phyloP scores from a whole-genome alignment of 2,888 invertebrate species.

The Gryllus longicercus region DNA sequence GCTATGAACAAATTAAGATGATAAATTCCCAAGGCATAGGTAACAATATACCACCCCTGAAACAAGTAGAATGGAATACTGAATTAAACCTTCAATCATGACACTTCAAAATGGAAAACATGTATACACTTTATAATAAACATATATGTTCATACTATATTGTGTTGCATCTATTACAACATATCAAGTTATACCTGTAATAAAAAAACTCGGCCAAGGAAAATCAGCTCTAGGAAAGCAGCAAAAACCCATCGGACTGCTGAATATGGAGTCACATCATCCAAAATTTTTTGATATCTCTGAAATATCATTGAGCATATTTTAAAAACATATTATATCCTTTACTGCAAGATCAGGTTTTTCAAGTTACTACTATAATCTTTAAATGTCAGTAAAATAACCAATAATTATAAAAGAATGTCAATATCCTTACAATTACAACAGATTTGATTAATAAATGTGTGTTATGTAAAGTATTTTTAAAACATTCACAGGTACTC shows the following conservation, averaged over 20 bases:
- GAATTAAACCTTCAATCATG: conserved; percentile 28
- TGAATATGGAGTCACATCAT: conserved; percentile 80
- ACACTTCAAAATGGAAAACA: conserved; percentile 27
- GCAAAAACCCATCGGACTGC: conserved; percentile 78
- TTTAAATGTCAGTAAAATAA: too few relatives aligned
- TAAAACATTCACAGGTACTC: too few relatives aligned
- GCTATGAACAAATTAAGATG: conserved; percentile 99
- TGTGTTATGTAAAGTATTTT: too few relatives aligned
- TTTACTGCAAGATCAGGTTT: too few relatives aligned
- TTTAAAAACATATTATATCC: too few relatives aligned
- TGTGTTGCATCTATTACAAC: too few relatives aligned
- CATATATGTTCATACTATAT: conserved; percentile 22
- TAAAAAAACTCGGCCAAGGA: conserved; percentile 75
- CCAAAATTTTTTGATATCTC: conserved; percentile 80
- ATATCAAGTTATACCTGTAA: conserved; percentile 60
- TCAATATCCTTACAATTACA: too few relatives aligned
- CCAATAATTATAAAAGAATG: too few relatives aligned
- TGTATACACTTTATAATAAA: conserved; percentile 19
- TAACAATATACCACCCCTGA: conserved; percentile 99
- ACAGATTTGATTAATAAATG: too few relatives aligned
- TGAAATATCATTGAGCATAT: conserved; percentile 43
- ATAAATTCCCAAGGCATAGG: conserved; percentile 98
- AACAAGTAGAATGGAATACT: conserved; percentile 44
- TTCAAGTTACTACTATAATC: too few relatives aligned
- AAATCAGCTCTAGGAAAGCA: conserved; percentile 64